A percentile compares a stretch with the other conserved stretches of the same genome.
These are phyloP conservation scores for Cygnus buccinator DNA, from an alignment of 2,113 vertebrate species.

Conservation along the genomic window DNA sequence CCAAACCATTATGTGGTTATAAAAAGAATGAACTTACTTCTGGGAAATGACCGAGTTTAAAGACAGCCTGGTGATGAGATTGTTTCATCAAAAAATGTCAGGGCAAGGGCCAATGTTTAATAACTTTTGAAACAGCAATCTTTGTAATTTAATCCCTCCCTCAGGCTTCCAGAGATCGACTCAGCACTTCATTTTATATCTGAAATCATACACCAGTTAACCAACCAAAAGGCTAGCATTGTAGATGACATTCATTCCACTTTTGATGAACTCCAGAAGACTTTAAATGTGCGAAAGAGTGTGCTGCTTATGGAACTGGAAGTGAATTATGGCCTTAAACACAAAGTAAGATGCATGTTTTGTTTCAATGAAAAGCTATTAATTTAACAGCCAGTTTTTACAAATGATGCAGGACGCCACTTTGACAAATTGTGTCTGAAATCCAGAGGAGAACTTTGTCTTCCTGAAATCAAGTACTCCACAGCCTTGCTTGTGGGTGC, in stretches of 20 bases:
- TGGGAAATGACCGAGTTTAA: constrained; percentile 7
- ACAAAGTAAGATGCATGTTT: constrained; percentile 85
- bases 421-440: background rate
- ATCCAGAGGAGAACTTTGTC: background rate
- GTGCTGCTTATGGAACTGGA: constrained; percentile 98
- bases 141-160: constrained; percentile 52
- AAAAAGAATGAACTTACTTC: constrained; percentile 11
- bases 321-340: constrained; percentile 97
- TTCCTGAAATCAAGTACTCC: background rate
- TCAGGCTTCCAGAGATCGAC: constrained; percentile 95
- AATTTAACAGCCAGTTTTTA: background rate
- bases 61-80: background rate
- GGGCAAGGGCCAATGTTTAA: constrained; percentile 16
- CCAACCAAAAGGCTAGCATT: constrained; percentile 91
- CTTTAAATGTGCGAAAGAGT: constrained; percentile 93
- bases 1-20: background rate
- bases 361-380: constrained; percentile 6
- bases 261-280: constrained; percentile 96
- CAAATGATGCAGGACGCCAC: background rate
- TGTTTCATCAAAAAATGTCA: background rate
- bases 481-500: background rate
- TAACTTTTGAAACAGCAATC: constrained; percentile 20
- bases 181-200: constrained; percentile 92
- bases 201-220: constrained; percentile 95
- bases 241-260: constrained; percentile 93